These are phyloP conservation scores for Perithous albicinctus DNA, from an alignment of 2,888 invertebrate genomes.

Conservation along the genomic window DNA sequence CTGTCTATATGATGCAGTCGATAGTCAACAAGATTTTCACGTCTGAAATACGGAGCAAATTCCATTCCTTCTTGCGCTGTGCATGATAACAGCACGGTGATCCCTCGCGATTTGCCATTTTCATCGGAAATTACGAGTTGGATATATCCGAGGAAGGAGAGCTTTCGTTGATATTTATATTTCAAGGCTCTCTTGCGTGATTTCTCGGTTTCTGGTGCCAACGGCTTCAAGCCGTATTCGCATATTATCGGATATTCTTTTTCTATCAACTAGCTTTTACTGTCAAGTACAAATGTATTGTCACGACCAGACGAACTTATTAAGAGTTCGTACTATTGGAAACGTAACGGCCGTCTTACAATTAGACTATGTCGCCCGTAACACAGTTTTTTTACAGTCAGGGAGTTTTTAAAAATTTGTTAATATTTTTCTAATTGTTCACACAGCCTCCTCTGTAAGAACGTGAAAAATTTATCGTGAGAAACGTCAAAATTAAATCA, in stretches of 20 bases:
- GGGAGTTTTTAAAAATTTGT: too few species aligned
- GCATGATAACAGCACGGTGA: slow-evolving; percentile 7
- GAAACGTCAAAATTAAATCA: too few species aligned
- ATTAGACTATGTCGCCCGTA: too few species aligned
- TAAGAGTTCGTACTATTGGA: too few species aligned
- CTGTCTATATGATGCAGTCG: neutral
- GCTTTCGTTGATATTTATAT: slow-evolving; percentile 9
- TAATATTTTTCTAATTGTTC: too few species aligned
- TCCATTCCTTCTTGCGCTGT: neutral
- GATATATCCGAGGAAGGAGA: slow-evolving; percentile 9
- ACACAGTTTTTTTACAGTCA: too few species aligned
- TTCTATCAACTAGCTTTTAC: slow-evolving; percentile 30
- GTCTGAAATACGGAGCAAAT: neutral
- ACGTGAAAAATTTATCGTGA: too few species aligned
- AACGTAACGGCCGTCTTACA: too few species aligned
- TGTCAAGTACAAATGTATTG: neutral
- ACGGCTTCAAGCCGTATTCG: slow-evolving; percentile 11
- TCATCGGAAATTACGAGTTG: neutral
- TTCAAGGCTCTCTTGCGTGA: neutral
- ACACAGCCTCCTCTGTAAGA: too few species aligned
- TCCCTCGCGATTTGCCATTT: neutral
- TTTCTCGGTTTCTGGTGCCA: neutral
- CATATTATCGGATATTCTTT: slow-evolving; percentile 33
- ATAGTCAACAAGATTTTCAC: neutral
- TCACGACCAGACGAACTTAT: too few species aligned